Conservation (phyloP, 2,113 vertebrate genomes). For the Sus scrofa region T2T-Sscrofa CM000824.6:155814501-155815000, state of each 20-base stretch:
- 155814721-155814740: rapidly evolving
- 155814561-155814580: background rate
- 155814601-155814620: background rate
- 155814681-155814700: background rate
- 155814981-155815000: background rate
- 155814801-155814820: too few relatives aligned
- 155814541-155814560: too few relatives aligned
- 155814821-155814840: rapidly evolving
- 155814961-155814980: rapidly evolving
- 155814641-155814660: rapidly evolving
- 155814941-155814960: background rate
- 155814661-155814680: background rate
- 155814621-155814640: background rate
- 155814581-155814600: background rate
- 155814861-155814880: background rate
- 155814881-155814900: background rate
- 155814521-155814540: background rate
- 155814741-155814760: background rate
- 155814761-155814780: background rate
- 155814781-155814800: background rate
- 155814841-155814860: background rate
- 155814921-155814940: background rate
- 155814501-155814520: rapidly evolving
- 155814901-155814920: background rate
- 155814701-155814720: too few relatives aligned